Evolutionary conservation across 2,113 vertebrate genomes (phyloP).

Genomic region (Caretta caretta): DNA sequence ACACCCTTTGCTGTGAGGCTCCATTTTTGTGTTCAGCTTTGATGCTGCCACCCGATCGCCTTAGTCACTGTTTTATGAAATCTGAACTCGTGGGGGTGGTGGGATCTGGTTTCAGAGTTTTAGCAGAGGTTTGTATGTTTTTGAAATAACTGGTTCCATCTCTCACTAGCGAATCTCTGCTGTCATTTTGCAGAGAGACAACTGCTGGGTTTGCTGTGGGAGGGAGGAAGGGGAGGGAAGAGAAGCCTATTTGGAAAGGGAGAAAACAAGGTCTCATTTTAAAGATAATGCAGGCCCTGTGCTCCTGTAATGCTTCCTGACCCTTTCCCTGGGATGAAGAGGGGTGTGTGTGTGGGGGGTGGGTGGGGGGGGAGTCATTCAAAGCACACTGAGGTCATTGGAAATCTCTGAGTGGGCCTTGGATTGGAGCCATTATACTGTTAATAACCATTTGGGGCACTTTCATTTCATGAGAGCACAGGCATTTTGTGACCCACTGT

Average conservation of each 20-base stretch:
- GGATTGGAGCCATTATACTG: neutral
- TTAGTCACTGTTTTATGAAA: neutral
- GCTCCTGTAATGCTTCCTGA: neutral
- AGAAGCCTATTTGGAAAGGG: neutral
- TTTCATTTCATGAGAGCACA: neutral
- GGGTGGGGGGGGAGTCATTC: too few relatives aligned
- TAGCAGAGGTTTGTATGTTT: neutral
- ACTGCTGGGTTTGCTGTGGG: neutral
- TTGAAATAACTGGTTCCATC: neutral
- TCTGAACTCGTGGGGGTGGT: neutral
- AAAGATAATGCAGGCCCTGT: neutral
- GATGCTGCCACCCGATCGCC: neutral
- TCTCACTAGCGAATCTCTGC: neutral
- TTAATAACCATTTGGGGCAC: neutral
- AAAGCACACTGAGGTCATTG: neutral
- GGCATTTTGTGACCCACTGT: neutral
- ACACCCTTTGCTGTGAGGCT: neutral
- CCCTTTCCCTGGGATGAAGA: neutral
- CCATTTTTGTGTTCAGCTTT: neutral
- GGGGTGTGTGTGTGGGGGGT: neutral
- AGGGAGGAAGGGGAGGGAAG: neutral
- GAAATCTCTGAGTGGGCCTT: neutral
- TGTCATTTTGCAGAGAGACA: neutral
- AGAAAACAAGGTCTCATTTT: neutral
- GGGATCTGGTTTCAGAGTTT: neutral